Evolutionary conservation across 2,113 vertebrate species (phyloP).

Genomic region (Opisthocomus hoazin): DNA sequence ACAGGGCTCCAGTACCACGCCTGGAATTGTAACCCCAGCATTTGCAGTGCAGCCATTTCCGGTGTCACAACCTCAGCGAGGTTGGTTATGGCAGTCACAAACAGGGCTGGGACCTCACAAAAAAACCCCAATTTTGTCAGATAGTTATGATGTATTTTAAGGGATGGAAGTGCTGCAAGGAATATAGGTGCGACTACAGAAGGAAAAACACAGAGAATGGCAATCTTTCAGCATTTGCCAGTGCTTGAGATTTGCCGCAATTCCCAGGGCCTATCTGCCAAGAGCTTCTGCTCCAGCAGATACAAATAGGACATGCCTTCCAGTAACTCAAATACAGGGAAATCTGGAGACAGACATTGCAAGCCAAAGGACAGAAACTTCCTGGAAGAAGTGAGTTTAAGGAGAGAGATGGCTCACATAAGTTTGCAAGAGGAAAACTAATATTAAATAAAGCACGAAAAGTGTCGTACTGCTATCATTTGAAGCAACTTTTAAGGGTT

Average conservation of each 20-base stretch:
- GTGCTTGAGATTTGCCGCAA: background rate
- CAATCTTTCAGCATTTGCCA: background rate
- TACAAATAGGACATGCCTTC: background rate
- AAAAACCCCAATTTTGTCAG: background rate
- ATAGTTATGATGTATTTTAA: background rate
- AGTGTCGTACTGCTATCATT: background rate
- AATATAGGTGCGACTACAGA: background rate
- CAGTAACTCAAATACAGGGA: background rate
- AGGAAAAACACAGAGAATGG: background rate
- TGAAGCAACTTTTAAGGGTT: background rate
- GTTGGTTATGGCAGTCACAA: background rate
- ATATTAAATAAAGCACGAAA: background rate
- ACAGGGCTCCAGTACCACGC: background rate
- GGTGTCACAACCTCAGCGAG: accelerated
- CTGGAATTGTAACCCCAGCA: background rate
- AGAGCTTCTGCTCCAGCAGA: background rate
- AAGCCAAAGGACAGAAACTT: background rate
- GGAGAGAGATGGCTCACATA: background rate
- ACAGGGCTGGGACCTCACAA: background rate
- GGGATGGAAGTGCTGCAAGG: background rate
- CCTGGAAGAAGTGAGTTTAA: background rate
- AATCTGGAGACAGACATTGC: background rate
- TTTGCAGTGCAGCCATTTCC: background rate
- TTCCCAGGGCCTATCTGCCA: background rate
- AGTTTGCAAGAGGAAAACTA: background rate